Conservation (phyloP, 2,797 vertebrate genomes). For the Columba guinea region DNA sequence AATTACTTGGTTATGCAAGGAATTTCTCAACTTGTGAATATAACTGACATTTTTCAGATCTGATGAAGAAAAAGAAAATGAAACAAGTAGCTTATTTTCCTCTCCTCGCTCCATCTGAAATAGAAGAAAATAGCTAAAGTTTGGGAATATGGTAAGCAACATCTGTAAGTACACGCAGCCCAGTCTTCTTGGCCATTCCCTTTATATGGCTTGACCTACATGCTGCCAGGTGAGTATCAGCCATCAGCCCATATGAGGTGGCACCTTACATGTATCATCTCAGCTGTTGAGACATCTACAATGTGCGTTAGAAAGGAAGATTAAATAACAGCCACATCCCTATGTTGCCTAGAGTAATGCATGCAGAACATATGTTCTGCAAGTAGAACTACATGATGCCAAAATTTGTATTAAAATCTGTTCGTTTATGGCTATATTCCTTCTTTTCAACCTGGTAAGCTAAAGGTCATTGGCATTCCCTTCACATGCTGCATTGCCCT, state of each 20-base stretch:
- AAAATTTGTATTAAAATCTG: background rate
- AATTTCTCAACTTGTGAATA: accelerated
- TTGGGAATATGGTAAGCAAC: background rate
- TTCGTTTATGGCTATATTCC: background rate
- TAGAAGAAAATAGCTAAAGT: background rate
- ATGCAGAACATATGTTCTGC: background rate
- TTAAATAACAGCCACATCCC: background rate
- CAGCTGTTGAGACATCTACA: background rate
- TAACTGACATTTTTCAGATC: background rate
- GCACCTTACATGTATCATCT: background rate
- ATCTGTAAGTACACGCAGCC: background rate
- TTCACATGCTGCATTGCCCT: background rate
- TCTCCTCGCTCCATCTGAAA: background rate
- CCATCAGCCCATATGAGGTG: background rate
- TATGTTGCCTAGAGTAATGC: background rate
- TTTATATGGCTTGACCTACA: background rate
- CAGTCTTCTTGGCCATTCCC: background rate
- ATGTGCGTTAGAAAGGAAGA: background rate
- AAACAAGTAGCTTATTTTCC: background rate
- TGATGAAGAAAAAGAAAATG: background rate
- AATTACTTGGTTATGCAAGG: background rate
- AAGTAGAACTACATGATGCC: background rate
- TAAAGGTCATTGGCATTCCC: background rate
- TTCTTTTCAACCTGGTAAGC: background rate
- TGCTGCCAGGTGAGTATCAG: background rate